phyloP scores from a whole-genome alignment of 2,888 invertebrate species.

The Meteorus colon region DNA sequence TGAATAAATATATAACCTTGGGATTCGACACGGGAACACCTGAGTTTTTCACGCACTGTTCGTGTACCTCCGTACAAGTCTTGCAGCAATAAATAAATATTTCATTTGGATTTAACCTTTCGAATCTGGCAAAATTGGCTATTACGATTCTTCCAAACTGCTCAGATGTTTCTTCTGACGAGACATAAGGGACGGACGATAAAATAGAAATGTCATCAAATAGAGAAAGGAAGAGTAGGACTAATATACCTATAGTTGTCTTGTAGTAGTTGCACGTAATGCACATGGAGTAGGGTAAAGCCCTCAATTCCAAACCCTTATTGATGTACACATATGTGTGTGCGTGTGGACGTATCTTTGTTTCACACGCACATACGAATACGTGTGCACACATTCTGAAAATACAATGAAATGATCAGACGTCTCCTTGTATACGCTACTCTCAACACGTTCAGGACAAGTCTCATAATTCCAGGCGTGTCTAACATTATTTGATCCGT shows the following conservation, averaged over 20 bases:
- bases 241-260: not conserved
- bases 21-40: no score
- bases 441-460: not conserved
- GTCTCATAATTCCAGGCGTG: not conserved
- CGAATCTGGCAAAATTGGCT: constrained; percentile 6
- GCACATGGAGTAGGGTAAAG: constrained; percentile 3
- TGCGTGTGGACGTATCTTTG: not conserved
- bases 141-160: not conserved
- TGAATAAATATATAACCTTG: no score
- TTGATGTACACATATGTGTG: not conserved
- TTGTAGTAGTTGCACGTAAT: constrained; percentile 9
- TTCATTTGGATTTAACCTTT: not conserved
- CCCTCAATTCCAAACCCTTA: not conserved
- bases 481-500: not conserved
- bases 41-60: not conserved
- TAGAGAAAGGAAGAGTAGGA: not conserved
- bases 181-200: not conserved
- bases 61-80: not conserved
- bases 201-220: constrained; percentile 2
- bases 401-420: not conserved
- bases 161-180: not conserved
- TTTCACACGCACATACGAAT: not conserved
- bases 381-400: not conserved
- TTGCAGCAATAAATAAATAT: not conserved
- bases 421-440: not conserved